phyloP scores from a whole-genome alignment of 2,797 vertebrate genomes.

The Loris lydekkerianus region DNA sequence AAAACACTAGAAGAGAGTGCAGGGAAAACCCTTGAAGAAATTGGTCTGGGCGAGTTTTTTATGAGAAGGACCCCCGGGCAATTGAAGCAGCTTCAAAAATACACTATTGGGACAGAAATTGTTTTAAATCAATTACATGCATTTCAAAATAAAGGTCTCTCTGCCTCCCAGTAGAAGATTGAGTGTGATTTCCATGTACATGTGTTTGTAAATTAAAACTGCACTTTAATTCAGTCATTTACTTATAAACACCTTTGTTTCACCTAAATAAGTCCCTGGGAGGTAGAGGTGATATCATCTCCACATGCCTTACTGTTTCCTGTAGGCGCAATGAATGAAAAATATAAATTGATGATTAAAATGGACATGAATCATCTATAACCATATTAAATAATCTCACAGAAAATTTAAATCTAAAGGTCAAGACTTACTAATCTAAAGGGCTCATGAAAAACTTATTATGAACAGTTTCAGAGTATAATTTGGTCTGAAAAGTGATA shows the following conservation, averaged over 20 bases:
- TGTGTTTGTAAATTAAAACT: background rate
- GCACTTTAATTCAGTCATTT: background rate
- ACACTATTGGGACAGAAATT: too few species aligned
- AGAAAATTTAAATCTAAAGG: conserved; percentile 45
- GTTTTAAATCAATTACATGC: background rate
- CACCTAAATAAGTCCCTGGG: conserved; percentile 3
- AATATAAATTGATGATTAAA: conserved; percentile 46
- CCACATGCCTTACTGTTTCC: background rate
- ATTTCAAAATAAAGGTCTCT: background rate
- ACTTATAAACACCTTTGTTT: background rate
- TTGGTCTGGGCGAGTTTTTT: too few species aligned
- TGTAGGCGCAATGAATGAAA: background rate
- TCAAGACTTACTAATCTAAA: conserved; percentile 9
- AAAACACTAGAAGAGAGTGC: too few species aligned
- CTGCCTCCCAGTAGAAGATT: background rate
- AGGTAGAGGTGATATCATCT: background rate
- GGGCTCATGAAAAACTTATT: conserved; percentile 14
- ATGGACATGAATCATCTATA: background rate
- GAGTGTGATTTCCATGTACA: background rate
- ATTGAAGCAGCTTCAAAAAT: too few species aligned
- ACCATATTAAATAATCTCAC: conserved; percentile 22
- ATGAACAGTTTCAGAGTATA: conserved; percentile 17
- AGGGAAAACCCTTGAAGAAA: too few species aligned
- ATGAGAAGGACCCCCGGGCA: too few species aligned
- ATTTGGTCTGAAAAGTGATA: background rate